Conservation (phyloP, 2,113 vertebrate genomes). For the Crotophaga sulcirostris region DNA sequence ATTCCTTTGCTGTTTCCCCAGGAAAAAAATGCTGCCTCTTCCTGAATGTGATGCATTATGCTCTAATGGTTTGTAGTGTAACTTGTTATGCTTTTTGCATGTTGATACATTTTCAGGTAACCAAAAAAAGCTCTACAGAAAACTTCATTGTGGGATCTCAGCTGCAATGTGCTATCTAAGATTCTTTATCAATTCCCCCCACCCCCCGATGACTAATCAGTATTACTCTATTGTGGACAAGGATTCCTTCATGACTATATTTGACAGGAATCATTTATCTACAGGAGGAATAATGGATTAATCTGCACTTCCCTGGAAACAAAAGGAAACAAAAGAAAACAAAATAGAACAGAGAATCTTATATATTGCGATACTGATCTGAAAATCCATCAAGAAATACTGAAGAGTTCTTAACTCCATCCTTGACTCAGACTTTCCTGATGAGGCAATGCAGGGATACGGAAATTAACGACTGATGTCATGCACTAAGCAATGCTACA, state of each 20-base stretch:
- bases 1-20: neutral
- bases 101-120: constrained; percentile 24
- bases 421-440: constrained; percentile 5
- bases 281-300: constrained; percentile 34
- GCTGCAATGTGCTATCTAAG: neutral
- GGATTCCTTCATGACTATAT: constrained; percentile 10
- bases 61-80: neutral
- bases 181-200: constrained; percentile 12
- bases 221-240: constrained; percentile 14
- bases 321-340: neutral
- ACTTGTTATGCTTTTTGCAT: neutral
- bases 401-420: neutral
- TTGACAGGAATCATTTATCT: constrained; percentile 57
- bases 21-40: neutral
- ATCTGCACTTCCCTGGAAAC: neutral
- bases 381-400: constrained; percentile 43
- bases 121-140: neutral
- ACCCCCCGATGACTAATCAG: constrained; percentile 37
- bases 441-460: neutral
- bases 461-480: neutral
- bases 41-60: neutral
- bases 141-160: neutral
- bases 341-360: neutral
- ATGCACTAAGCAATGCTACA: neutral
- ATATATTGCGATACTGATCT: constrained; percentile 19